Evolutionary conservation across 2,888 invertebrate genomes (phyloP).

Genomic region (Cheilosia urbana): DNA sequence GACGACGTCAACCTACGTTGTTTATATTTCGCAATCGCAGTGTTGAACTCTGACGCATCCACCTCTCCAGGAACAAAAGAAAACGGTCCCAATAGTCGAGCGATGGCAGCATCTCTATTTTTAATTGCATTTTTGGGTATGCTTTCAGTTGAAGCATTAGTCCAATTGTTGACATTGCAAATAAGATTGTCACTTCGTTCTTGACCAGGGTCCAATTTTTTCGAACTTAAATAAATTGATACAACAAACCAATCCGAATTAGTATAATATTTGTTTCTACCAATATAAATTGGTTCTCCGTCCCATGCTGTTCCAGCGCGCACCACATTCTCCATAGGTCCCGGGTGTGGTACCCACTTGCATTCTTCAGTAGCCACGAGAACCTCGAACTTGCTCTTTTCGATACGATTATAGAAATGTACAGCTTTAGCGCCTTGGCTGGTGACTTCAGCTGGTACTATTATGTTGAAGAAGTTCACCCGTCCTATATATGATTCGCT

Average conservation of each 20-base stretch:
- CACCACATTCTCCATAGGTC: neutral
- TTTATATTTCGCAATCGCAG: neutral
- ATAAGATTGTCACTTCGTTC: too few species aligned
- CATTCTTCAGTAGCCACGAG: neutral
- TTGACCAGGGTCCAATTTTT: neutral
- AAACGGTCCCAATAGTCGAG: neutral
- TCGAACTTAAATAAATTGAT: neutral
- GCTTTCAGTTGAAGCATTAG: neutral
- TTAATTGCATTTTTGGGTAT: neutral
- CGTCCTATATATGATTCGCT: neutral
- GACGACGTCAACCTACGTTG: neutral
- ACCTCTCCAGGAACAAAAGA: neutral
- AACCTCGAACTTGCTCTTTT: neutral
- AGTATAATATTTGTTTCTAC: neutral
- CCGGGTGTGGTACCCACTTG: neutral
- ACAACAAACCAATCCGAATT: too few species aligned
- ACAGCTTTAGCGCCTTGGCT: neutral
- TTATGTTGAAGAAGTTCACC: neutral
- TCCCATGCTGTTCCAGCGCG: neutral
- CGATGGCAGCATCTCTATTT: neutral
- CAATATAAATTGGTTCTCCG: neutral
- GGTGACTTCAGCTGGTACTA: neutral
- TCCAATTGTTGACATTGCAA: neutral
- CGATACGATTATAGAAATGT: neutral
- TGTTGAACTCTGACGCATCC: neutral